phyloP scores from a whole-genome alignment of 2,888 invertebrate species.

The Uloborus plumipes region DNA sequence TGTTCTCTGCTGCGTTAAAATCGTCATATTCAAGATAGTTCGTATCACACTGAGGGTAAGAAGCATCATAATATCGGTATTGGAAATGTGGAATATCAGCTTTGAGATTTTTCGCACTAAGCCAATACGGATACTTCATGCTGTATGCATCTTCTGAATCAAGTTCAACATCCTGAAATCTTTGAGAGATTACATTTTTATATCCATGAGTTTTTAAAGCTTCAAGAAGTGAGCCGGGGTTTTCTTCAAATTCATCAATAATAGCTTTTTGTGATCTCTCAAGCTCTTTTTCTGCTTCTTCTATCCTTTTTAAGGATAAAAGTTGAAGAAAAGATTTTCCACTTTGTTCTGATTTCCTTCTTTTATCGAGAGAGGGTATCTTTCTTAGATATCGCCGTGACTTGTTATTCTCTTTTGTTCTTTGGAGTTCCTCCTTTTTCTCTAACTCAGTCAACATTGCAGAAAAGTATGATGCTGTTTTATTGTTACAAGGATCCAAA shows the following conservation, averaged over 20 bases:
- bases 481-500: neutral
- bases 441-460: slow-evolving; percentile 40
- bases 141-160: slow-evolving; percentile 8
- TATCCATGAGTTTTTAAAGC: slow-evolving; percentile 67
- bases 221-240: slow-evolving; percentile 64
- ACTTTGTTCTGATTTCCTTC: slow-evolving; percentile 21
- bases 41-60: too few species aligned
- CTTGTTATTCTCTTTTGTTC: neutral
- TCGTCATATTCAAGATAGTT: slow-evolving; percentile 9
- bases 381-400: slow-evolving; percentile 8
- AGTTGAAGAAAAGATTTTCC: slow-evolving; percentile 47
- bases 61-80: slow-evolving; percentile 14
- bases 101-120: slow-evolving; percentile 1
- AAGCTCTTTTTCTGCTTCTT: slow-evolving; percentile 57
- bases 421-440: slow-evolving; percentile 6
- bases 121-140: neutral
- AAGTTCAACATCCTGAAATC: slow-evolving; percentile 44
- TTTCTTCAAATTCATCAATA: slow-evolving; percentile 18
- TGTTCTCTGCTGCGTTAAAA: slow-evolving; percentile 3
- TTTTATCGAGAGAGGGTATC: neutral
- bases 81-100: slow-evolving; percentile 20
- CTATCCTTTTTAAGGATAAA: slow-evolving; percentile 46
- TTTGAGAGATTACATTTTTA: slow-evolving; percentile 65
- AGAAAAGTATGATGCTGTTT: slow-evolving; percentile 23
- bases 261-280: slow-evolving; percentile 23